Evolutionary conservation across 2,797 vertebrate genomes (phyloP), one percentile per base, ranked within the genome.

Genomic region (Odontamblyopus rebecca): DNA sequence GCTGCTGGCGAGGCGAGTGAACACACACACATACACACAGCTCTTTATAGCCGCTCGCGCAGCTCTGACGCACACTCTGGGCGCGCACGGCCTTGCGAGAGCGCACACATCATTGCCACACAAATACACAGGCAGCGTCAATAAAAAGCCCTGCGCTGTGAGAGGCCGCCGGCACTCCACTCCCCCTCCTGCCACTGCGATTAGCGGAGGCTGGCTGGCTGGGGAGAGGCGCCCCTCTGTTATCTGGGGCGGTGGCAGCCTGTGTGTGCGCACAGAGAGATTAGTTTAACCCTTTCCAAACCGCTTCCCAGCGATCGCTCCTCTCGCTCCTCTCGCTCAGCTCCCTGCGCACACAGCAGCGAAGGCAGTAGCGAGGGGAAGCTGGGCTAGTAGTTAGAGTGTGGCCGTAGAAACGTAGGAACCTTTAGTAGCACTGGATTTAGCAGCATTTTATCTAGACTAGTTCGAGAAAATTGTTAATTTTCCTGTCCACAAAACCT

Each of bases 191-290:
- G 86, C 87, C 87, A 89, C 90, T 87, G 89, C 90, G 90, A 91
- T 92, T 92, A 89, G 89, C 91, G 85, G 87, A 89, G 86, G 89
- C 88, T 88, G 89, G 89, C 90, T 89, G 87, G 89, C 87, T 89
- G 82, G 87, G 88, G 91, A 89, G 89, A 89, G 89, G 89, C 91
- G 89, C 91, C 89, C 91, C 91, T 91, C 91, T 90, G 89, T 92
- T 92, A 91, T 92, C 91, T 92, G 89, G 91, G 90, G 89, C 88
- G 91, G 90, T 91, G 91, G 91, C 89, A 88, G 91, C 77, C 85
- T 90, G 85, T 85, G 86, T 88, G 85, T 86, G 84, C 72, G 80
- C 67, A 29, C 75, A 59, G 78, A 56, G 72, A 88, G 89, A 92
- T 90, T 90, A 89, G 70, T 89, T 92, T 91, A 92, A 92, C 91